Evolutionary conservation across 2,888 invertebrate genomes (phyloP), one percentile per base, ranked within the genome.

Genomic region (Siphonodentalium dalli): DNA sequence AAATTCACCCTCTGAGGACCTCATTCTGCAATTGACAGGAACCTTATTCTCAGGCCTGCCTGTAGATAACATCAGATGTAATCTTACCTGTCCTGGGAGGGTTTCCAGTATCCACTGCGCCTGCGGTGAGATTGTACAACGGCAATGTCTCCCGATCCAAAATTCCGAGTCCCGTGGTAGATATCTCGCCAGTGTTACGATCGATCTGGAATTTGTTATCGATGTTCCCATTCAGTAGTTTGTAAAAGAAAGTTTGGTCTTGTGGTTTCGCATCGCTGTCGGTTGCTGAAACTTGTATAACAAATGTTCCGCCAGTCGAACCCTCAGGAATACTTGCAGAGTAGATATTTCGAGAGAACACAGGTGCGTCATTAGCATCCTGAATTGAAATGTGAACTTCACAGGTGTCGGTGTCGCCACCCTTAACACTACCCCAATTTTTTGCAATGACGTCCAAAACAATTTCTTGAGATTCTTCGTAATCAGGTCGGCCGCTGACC

Each of bases 311-410:
- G 0, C 90, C 87, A 0, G 90, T 90, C 79, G 92, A 91, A 75
- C 94, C 93, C 83, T 96, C 96, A 51, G 87, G 86, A 0, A 96
- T 88, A 61, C 88, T 88, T 0, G 92, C 94, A 35, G 53, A 13
- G 78, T 96, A 96, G 20, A 87, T 78, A 42, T 85, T 86, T 71
- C 89, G 87, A n/a, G 89, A 82, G 78, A 97, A 97, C 78, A 92
- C 92, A 0, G 96, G 96, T 0, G 96, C 93, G 84, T 96, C 96
- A 77, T 96, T 96, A 20, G 95, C 95, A 80, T 96, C 96, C 83
- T 94, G 92, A 60, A 97, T 91, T 0, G 91, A 90, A 59, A 97
- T 90, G 41, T 92, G 91, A 0, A 97, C 91, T 82, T 93, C 92
- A 3, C 95, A 95, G 83, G 93, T 93, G 76, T 94, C 95, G 0